Evolutionary conservation across 1,140 invertebrate species (phyloP).

Genomic region (Eulimnadia texana): DNA sequence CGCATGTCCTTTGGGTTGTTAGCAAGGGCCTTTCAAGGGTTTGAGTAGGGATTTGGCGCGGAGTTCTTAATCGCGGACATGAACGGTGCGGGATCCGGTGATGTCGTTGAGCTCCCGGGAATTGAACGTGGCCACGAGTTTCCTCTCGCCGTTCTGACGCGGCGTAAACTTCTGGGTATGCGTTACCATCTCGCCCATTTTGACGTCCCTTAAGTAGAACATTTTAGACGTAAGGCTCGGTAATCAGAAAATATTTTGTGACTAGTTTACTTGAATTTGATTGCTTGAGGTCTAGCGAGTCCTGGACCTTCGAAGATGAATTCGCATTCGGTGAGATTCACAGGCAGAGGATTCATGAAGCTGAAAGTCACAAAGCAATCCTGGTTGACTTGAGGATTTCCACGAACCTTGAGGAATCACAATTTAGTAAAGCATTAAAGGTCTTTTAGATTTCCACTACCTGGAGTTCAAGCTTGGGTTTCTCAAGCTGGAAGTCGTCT

Average conservation of each 20-base stretch:
- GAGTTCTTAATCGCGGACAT: constrained; percentile 26
- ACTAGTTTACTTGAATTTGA: constrained; percentile 32
- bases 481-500: constrained; percentile 55
- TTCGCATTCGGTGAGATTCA: constrained; percentile 41
- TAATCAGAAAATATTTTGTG: background rate
- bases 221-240: no score
- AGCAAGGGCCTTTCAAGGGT: no score
- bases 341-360: constrained; percentile 52
- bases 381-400: constrained; percentile 11
- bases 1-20: no score
- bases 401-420: constrained; percentile 9
- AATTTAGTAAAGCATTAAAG: background rate
- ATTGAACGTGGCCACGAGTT: constrained; percentile 25
- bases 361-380: constrained; percentile 35
- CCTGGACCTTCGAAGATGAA: constrained; percentile 53
- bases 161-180: constrained; percentile 23
- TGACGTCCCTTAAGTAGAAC: constrained; percentile 22
- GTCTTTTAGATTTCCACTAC: background rate
- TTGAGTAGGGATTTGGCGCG: no score
- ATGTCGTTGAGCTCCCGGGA: constrained; percentile 25
- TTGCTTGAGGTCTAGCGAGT: constrained; percentile 38
- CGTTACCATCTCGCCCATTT: constrained; percentile 22
- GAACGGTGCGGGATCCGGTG: constrained; percentile 25
- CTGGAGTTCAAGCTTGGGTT: constrained; percentile 44
- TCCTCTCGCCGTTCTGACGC: constrained; percentile 23